Percentiles rank a stretch among this genome's conserved stretches.
Conservation (phyloP, 1,140 invertebrate genomes). For the Drosophila paulistorum region DNA sequence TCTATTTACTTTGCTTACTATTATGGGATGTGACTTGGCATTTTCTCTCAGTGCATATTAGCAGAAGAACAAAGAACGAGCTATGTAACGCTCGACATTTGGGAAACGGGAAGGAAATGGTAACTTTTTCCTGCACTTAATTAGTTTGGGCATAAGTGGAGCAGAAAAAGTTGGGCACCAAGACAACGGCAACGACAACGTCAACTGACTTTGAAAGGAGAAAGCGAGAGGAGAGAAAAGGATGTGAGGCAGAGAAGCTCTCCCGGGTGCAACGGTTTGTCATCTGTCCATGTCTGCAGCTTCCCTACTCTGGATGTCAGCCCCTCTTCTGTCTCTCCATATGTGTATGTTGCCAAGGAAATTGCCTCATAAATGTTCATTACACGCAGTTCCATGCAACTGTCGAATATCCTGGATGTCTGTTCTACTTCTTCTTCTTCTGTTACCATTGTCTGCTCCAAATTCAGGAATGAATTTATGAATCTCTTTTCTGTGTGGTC, state of each 20-base stretch:
- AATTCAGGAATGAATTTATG: slow-evolving; percentile 39
- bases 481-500: slow-evolving; percentile 19
- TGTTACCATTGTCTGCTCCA: slow-evolving; percentile 14
- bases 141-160: slow-evolving; percentile 81
- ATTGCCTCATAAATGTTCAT: slow-evolving; percentile 81
- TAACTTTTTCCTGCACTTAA: slow-evolving; percentile 81
- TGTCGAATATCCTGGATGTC: slow-evolving; percentile 48
- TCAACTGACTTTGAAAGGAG: neutral
- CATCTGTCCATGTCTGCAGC: slow-evolving; percentile 42
- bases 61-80: slow-evolving; percentile 49
- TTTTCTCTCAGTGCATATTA: slow-evolving; percentile 1
- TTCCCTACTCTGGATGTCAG: slow-evolving; percentile 2
- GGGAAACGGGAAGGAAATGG: slow-evolving; percentile 69
- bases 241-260: slow-evolving; percentile 6
- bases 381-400: slow-evolving; percentile 64
- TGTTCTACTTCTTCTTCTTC: slow-evolving; percentile 1
- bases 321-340: slow-evolving; percentile 10
- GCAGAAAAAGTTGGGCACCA: slow-evolving; percentile 74
- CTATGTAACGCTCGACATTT: slow-evolving; percentile 47
- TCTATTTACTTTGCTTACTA: neutral
- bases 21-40: neutral
- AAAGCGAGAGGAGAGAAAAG: neutral
- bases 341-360: slow-evolving; percentile 65
- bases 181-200: slow-evolving; percentile 34
- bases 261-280: slow-evolving; percentile 53